Percentiles rank a stretch among this genome's conserved stretches.
These are phyloP conservation scores for Eucidaris tribuloides DNA, from an alignment of 35 echinoderm and acorn worm species.

Conservation along the genomic window DNA sequence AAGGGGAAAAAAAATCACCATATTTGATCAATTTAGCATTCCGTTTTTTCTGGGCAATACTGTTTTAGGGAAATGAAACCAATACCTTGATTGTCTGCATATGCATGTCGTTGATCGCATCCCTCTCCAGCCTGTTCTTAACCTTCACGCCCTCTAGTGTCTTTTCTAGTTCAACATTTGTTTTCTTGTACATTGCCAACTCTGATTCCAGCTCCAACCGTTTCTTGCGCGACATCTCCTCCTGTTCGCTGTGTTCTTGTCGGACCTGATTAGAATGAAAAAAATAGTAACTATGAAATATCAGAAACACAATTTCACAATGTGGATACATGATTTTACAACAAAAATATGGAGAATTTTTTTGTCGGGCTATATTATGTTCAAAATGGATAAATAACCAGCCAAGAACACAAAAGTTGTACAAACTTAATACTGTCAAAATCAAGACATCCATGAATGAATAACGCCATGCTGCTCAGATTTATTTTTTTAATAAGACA, in stretches of 20 bases:
- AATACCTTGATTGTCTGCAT: slow-evolving; percentile 88
- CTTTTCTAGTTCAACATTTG: slow-evolving; percentile 52
- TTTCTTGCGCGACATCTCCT: slow-evolving; percentile 64
- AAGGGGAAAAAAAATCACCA: neutral
- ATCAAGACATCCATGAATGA: no score
- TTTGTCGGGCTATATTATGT: no score
- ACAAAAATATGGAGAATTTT: no score
- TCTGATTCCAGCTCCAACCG: slow-evolving; percentile 78
- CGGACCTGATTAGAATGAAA: slow-evolving; percentile 36
- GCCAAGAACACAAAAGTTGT: no score
- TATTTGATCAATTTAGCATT: no score
- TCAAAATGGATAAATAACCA: no score
- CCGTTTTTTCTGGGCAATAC: neutral
- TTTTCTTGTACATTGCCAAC: slow-evolving; percentile 68
- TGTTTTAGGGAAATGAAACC: neutral
- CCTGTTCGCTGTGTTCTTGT: slow-evolving; percentile 74
- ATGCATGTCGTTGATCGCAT: slow-evolving; percentile 86
- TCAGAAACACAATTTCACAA: no score
- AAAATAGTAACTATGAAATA: no score
- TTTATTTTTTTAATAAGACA: no score
- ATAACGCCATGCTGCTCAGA: no score
- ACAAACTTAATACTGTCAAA: no score
- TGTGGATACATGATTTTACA: no score
- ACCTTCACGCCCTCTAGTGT: slow-evolving; percentile 87
- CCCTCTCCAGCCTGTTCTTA: slow-evolving; percentile 79